Evolutionary conservation across 1,140 invertebrate genomes (phyloP), one percentile per base, ranked within the genome.

Genomic region (Platyscapa corneri): DNA sequence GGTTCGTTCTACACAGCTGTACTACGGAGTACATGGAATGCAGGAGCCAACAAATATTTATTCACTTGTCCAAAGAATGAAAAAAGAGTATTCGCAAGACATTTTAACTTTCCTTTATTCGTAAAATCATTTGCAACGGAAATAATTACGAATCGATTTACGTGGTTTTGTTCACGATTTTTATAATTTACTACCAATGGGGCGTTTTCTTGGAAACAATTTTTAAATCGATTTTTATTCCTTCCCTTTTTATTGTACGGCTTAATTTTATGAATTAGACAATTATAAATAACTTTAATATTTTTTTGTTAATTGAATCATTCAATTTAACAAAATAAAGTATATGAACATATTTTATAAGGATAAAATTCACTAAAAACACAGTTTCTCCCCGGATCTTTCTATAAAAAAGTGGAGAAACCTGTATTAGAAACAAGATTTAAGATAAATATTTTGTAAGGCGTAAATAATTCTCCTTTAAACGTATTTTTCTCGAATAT

Each of bases 1-100:
- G 27, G 56, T 67, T 86, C 53, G 42, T 67, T 67, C 70, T 34
- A 2, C 30, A 42, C 37, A 27, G 14, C 20, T 32, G 42, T 37
- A 34, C 0, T 5, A 12, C 39, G 6, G 27, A 18, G 6, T 60
- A 37, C 46, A 65, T 20, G 18, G 64, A 27, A 6, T 6, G 42
- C 42, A 3, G 30, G 20, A 53, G 30, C 1, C 18, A 27, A 53
- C 32, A 72, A 53, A 70, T 81, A 81, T 81, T 70, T 81, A 81
- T 81, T 81, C 10, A 42, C 27, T 80, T 67, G 56, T 46, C 5
- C 64, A 20, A 79, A 20, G 77, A 79, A 16, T 78, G 34, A n/a
- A 42, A 27, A 30, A 77, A 30, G 30, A 27, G 16, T 18, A 32
- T 1, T 3, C 6, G 3, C 16, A 3, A 14, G 34, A 34, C 65